These are phyloP conservation scores for Drosophila kambysellisi DNA, from an alignment of 2,888 invertebrate genomes.

Conservation along the genomic window DNA sequence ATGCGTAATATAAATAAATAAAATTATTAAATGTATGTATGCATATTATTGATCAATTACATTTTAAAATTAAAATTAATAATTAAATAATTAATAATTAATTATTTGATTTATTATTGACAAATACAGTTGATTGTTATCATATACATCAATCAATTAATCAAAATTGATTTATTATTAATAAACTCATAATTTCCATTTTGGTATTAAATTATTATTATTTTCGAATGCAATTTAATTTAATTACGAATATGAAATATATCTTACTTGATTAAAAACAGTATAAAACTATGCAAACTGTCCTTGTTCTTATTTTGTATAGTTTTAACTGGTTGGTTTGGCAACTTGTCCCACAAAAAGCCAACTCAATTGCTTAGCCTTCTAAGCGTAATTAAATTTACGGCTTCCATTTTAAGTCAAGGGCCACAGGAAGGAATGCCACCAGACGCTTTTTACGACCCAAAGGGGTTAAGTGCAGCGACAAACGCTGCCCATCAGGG, in stretches of 20 bases:
- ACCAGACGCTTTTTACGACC: slow-evolving; percentile 21
- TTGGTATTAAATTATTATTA: not conserved
- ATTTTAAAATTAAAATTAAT: not conserved
- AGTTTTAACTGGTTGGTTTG: slow-evolving; percentile 2
- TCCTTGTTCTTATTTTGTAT: not conserved
- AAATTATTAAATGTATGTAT: not conserved
- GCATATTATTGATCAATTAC: not conserved
- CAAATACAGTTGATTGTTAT: not conserved
- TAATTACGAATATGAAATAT: not conserved
- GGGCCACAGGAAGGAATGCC: slow-evolving; percentile 36
- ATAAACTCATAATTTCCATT: not conserved
- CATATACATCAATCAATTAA: not conserved
- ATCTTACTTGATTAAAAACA: not conserved
- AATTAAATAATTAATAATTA: not conserved
- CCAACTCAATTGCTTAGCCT: slow-evolving; percentile 50
- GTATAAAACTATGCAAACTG: not conserved
- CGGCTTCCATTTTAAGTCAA: slow-evolving; percentile 39
- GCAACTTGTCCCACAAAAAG: not conserved
- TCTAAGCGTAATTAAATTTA: slow-evolving; percentile 64
- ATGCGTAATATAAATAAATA: slow-evolving; percentile 1
- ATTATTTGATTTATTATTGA: not conserved
- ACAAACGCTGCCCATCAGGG: slow-evolving; percentile 20
- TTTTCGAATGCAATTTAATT: not conserved
- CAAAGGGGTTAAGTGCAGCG: slow-evolving; percentile 26
- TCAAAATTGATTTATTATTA: not conserved